phyloP scores from a whole-genome alignment of 2,888 invertebrate genomes.

The Gerris lacustris region DNA sequence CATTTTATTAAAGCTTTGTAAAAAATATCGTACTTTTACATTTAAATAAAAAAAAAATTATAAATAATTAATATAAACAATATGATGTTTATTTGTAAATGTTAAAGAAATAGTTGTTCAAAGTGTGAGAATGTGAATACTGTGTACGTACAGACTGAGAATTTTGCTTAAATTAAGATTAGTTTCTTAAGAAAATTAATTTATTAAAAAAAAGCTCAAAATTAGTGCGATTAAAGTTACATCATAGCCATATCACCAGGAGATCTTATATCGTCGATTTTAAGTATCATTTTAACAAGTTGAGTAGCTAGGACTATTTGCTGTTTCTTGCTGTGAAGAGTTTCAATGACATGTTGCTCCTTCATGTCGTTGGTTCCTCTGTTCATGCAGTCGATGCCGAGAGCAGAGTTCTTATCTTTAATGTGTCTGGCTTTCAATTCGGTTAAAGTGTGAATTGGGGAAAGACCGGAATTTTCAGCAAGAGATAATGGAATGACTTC shows the following conservation, averaged over 20 bases:
- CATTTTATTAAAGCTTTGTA: too few relatives aligned
- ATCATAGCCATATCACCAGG: conserved; percentile 35
- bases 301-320: conserved; percentile 95
- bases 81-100: too few relatives aligned
- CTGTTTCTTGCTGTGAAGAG: conserved; percentile 91
- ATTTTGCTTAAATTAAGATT: too few relatives aligned
- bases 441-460: conserved; percentile 82
- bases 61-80: too few relatives aligned
- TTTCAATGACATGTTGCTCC: conserved; percentile 87
- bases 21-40: too few relatives aligned
- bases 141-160: too few relatives aligned
- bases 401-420: conserved; percentile 64
- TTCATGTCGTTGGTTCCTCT: conserved; percentile 78
- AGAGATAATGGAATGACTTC: conserved; percentile 89
- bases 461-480: conserved; percentile 90
- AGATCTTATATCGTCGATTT: conserved; percentile 89
- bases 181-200: too few relatives aligned
- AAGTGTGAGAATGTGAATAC: too few relatives aligned
- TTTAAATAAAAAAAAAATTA: too few relatives aligned
- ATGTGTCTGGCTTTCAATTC: conserved; percentile 84
- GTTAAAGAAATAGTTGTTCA: too few relatives aligned
- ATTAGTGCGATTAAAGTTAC: not conserved
- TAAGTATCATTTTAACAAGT: conserved; percentile 97
- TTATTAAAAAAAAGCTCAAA: not conserved
- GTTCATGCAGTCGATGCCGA: conserved; percentile 92